Evolutionary conservation across 2,113 vertebrate genomes (phyloP), one percentile per base, ranked within the genome.

Genomic region (Dicentrarchus labrax): DNA sequence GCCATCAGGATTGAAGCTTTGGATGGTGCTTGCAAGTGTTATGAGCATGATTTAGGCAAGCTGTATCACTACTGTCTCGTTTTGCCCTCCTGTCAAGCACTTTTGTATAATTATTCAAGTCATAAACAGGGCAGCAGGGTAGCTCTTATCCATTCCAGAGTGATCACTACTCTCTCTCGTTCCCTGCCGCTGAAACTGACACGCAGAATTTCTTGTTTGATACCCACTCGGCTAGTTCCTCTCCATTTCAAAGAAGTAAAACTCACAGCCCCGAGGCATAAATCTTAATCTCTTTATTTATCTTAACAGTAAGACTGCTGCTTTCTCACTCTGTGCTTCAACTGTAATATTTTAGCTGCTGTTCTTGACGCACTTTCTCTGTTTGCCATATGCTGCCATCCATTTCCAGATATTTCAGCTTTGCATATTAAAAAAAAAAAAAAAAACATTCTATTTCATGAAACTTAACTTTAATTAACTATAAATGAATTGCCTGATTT

Each of bases 251-350:
- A 82, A 88, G 66, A 84, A 67, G 67, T 86, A 86, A 45, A 41
- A 50, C 62, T 82, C 2, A 7, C 51, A 84, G 89, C 90, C 86
- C n/a, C 5, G 9, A 72, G 76, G 78, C 76, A 73, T 78, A 87
- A 83, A 89, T 88, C 64, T 71, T 84, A 89, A 86, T 90, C 89
- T 88, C 61, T 86, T 80, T 78, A 91, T 91, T 89, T 88, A 86
- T 86, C 82, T 88, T 74, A 75, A 83, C 78, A 76, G 41, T 43
- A 56, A 66, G 56, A 60, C 39, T 64, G 38, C 59, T 59, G 56
- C 54, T 77, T 73, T 61, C 30, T 50, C 62, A 30, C 45, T 71
- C 39, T 86, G 66, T 30, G 72, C 77, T 71, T 88, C 13, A 84
- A 85, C 83, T 84, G 45, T 84, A 54, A 89, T 84, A 56, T 72